Percentiles rank a stretch among this genome's conserved stretches.
Evolutionary conservation across 2,888 invertebrate species (phyloP).

Genomic region (Kuschelorhynchus macadamiae): DNA sequence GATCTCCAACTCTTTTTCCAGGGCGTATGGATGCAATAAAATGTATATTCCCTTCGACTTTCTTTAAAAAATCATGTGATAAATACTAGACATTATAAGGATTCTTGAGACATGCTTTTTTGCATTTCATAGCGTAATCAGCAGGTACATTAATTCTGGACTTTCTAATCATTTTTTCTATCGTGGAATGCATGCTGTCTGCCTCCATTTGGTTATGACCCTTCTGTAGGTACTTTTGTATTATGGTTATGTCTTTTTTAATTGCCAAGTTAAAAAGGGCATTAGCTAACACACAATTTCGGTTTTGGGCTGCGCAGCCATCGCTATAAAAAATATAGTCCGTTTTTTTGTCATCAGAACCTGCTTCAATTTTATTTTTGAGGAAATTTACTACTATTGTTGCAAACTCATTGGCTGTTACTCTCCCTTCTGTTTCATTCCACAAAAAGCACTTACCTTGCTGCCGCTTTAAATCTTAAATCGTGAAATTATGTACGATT

Average conservation of each 20-base stretch:
- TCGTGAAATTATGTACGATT: too few relatives aligned
- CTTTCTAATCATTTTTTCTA: constrained; percentile 28
- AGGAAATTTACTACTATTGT: constrained; percentile 13
- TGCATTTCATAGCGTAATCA: constrained; percentile 30
- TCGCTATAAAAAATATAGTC: constrained; percentile 25
- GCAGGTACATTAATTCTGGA: constrained; percentile 4
- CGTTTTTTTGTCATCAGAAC: constrained; percentile 17
- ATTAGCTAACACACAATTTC: constrained; percentile 8
- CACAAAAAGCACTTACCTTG: constrained; percentile 22
- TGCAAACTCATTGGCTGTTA: too few relatives aligned
- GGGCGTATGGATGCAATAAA: constrained; percentile 38
- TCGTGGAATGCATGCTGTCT: too few relatives aligned
- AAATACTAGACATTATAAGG: constrained; percentile 33
- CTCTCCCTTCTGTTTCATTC: too few relatives aligned
- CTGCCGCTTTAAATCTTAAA: too few relatives aligned
- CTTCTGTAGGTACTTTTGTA: too few relatives aligned
- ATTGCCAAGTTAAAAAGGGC: constrained; percentile 6
- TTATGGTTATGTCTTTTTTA: constrained; percentile 20
- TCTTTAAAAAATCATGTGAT: constrained; percentile 35
- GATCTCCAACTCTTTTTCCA: constrained; percentile 41
- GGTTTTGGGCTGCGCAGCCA: neutral
- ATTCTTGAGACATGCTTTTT: constrained; percentile 30
- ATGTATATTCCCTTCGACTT: constrained; percentile 31
- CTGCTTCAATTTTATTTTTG: too few relatives aligned
- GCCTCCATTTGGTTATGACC: too few relatives aligned